These are phyloP conservation scores for Sterrhoptilus dennistouni DNA, from an alignment of 2,113 vertebrate species.

Conservation along the genomic window DNA sequence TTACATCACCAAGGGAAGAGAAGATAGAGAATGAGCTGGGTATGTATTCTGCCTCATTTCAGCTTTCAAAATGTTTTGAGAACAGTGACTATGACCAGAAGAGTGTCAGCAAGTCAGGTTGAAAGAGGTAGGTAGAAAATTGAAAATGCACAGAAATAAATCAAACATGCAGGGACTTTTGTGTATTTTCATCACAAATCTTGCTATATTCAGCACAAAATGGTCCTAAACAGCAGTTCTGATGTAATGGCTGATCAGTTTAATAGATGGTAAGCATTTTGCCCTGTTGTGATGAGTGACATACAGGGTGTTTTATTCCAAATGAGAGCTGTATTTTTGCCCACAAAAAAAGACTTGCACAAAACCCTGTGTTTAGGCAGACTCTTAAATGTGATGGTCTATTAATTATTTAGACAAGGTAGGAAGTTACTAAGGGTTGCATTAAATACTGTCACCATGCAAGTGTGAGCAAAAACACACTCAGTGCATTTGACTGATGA, in stretches of 20 bases:
- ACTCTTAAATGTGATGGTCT: background rate
- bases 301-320: background rate
- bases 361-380: background rate
- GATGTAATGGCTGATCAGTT: background rate
- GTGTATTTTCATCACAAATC: background rate
- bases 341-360: background rate
- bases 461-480: background rate
- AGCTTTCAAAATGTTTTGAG: background rate
- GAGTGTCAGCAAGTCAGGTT: background rate
- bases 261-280: background rate
- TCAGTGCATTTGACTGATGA: background rate
- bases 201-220: background rate
- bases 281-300: background rate
- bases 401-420: constrained; percentile 2
- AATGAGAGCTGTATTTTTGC: background rate
- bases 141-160: background rate
- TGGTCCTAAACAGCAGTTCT: background rate
- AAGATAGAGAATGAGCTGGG: background rate
- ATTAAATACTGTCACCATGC: background rate
- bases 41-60: background rate
- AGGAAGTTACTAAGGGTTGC: background rate
- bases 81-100: background rate
- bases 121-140: background rate
- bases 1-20: background rate
- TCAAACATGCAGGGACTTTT: background rate